Evolutionary conservation across 2,888 invertebrate species (phyloP).

Genomic region (Calliopum simillimum): DNA sequence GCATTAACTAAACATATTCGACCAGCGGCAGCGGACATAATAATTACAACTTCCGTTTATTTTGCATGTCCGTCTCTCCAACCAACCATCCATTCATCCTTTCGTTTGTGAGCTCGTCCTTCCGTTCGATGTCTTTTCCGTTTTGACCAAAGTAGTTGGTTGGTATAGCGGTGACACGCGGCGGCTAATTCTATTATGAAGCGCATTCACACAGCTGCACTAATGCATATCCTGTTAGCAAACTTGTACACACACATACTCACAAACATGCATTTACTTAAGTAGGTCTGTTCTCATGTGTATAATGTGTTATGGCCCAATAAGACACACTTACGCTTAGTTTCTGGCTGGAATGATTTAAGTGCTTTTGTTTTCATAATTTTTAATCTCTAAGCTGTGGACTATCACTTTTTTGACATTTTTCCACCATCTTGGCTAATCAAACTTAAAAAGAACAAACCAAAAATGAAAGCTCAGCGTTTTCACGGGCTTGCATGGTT

Average conservation of each 20-base stretch:
- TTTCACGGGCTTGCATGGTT: too few species aligned
- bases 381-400: too few species aligned
- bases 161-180: constrained; percentile 10
- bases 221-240: constrained; percentile 55
- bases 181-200: constrained; percentile 42
- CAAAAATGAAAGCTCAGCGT: too few species aligned
- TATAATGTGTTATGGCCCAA: not conserved
- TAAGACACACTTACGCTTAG: too few species aligned
- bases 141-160: constrained; percentile 10
- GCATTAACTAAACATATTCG: constrained; percentile 36
- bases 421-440: too few species aligned
- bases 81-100: constrained; percentile 41
- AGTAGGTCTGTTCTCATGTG: not conserved
- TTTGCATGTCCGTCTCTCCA: not conserved
- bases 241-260: constrained; percentile 4
- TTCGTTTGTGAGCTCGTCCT: constrained; percentile 12
- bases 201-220: constrained; percentile 47
- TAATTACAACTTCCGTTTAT: constrained; percentile 61
- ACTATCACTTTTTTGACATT: too few species aligned
- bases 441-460: too few species aligned
- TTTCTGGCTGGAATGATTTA: too few species aligned
- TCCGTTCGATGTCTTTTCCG: constrained; percentile 20
- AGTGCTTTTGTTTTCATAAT: too few species aligned
- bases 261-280: constrained; percentile 5
- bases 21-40: constrained; percentile 48